Base-by-base conservation (phyloP, 1,140 invertebrate genomes). In the Trichonephila clavata region DNA sequence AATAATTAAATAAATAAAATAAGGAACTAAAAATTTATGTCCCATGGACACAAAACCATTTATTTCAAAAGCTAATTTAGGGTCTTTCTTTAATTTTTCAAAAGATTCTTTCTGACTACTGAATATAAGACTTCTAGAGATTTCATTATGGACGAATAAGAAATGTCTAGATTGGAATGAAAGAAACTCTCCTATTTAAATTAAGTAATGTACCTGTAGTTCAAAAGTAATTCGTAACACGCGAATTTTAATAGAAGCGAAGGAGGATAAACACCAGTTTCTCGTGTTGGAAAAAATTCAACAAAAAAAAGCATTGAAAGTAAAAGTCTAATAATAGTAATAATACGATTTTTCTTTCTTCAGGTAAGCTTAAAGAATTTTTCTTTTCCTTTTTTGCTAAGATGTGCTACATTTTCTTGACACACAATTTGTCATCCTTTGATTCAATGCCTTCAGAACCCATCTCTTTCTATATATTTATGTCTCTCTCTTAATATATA, bases 371-470 rank as follows among this genome's bases (percentile, higher is more conserved):
- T 86, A 39, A 86, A 16, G 39, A n/a, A 86, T 5, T 7, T 39
- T 86, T 63, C 59, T 63, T 86, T 86, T 86, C 60, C 24, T 60
- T 86, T 86, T 71, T 24, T 39, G 5, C 61, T 57, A 71, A 18
- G 24, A 89, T 89, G 86, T 89, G 86, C 86, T 71, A 89, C 63
- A 89, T 89, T 89, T 89, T 89, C 86, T 89, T 89, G 86, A 71
- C 86, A 89, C 39, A 57, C 86, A 60, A 89, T 89, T 89, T 89
- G 86, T 89, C 86, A 89, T 71, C 86, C 57, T 89, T 89, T 89
- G 86, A 89, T 68, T 89, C 65, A 32, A 89, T 18, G 86, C 43
- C 65, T 68, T 71, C 39, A 43, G 27, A 32, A 68, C 50, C 2
- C n/a, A 50, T 32, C 39, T 89, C 13, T 57, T n/a, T 89, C 60